Evolutionary conservation across 2,113 vertebrate genomes (phyloP).

Genomic region (Misgurnus anguillicaudatus): DNA sequence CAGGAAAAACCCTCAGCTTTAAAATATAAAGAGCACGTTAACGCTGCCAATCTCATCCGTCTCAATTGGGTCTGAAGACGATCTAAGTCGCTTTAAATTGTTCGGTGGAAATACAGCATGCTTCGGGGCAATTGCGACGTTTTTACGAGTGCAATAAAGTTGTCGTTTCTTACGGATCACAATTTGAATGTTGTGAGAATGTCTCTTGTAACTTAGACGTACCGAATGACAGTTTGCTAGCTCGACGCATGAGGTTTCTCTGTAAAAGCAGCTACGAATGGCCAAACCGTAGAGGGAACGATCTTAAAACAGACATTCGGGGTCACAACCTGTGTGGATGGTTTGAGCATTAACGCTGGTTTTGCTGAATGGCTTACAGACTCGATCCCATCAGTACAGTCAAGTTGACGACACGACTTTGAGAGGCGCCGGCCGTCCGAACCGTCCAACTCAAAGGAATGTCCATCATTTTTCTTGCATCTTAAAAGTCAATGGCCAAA

Average conservation of each 20-base stretch:
- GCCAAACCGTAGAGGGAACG: background rate
- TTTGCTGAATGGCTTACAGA: conserved; percentile 29
- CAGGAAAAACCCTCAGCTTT: conserved; percentile 80
- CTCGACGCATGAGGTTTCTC: background rate
- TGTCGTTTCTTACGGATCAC: conserved; percentile 74
- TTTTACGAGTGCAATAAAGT: conserved; percentile 92
- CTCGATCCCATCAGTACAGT: conserved; percentile 35
- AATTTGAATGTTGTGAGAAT: conserved; percentile 66
- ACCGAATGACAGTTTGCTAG: conserved; percentile 3
- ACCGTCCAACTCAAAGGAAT: conserved; percentile 58
- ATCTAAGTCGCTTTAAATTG: conserved; percentile 87
- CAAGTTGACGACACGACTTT: background rate
- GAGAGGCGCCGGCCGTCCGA: conserved; percentile 52
- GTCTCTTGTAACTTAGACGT: conserved; percentile 28
- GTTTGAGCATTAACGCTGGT: conserved; percentile 2
- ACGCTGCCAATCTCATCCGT: conserved; percentile 80
- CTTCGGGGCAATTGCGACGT: conserved; percentile 83
- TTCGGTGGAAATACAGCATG: conserved; percentile 86
- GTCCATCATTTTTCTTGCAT: conserved; percentile 53
- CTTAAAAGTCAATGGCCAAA: conserved; percentile 49
- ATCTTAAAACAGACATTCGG: conserved; percentile 18
- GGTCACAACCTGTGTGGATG: conserved; percentile 14
- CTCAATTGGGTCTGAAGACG: conserved; percentile 84
- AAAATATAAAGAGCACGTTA: conserved; percentile 80
- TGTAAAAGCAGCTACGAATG: background rate